Conservation (phyloP, 2,888 invertebrate species). For the Megalurothrips usitatus region DNA sequence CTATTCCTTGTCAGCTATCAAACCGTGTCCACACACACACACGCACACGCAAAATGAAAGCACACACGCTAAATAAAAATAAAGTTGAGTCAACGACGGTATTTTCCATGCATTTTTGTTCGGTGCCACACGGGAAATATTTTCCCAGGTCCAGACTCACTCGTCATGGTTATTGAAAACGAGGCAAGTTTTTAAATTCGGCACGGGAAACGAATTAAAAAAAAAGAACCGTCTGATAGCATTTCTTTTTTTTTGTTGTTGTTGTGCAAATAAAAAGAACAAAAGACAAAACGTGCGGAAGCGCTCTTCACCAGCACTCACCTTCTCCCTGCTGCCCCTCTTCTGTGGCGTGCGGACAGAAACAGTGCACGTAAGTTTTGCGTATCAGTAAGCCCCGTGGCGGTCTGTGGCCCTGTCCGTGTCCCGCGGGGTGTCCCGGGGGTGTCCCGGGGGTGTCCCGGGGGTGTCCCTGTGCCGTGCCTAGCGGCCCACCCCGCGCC, state of each 20-base stretch:
- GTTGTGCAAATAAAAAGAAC: neutral
- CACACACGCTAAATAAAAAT: neutral
- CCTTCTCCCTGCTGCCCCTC: constrained; percentile 84
- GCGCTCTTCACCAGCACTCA: constrained; percentile 49
- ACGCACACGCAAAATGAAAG: neutral
- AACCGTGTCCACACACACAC: constrained; percentile 3
- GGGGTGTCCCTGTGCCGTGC: constrained; percentile 1
- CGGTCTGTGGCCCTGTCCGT: neutral
- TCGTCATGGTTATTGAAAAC: too few relatives aligned
- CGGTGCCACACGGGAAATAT: neutral
- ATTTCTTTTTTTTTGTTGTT: neutral
- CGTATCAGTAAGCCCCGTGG: constrained; percentile 16
- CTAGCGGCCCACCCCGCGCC: too few relatives aligned
- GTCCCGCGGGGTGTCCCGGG: neutral
- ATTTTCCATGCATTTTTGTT: neutral
- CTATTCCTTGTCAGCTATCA: neutral
- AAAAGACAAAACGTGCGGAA: neutral
- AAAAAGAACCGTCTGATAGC: neutral
- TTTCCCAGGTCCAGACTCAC: too few relatives aligned
- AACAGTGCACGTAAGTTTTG: constrained; percentile 31
- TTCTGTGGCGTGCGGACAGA: constrained; percentile 54
- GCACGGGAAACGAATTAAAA: too few relatives aligned
- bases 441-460: neutral
- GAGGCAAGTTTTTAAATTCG: too few relatives aligned
- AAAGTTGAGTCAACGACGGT: neutral